A percentile compares a stretch with the other conserved stretches of the same genome.
These are phyloP conservation scores for Lypha dubia DNA, from an alignment of 2,888 invertebrate genomes.

Conservation along the genomic window DNA sequence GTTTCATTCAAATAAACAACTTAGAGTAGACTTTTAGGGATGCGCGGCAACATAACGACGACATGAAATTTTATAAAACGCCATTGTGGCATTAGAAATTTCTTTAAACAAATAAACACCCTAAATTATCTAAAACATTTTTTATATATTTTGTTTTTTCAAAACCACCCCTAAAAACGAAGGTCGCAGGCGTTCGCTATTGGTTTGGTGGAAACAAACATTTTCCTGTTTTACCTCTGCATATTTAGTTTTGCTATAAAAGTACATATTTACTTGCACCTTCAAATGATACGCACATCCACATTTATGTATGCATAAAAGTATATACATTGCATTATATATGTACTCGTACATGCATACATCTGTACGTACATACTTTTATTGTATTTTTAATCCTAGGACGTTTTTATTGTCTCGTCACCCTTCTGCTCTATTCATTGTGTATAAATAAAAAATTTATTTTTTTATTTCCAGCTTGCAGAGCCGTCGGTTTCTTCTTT, in stretches of 20 bases:
- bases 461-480: conserved; percentile 58
- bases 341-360: neutral
- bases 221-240: conserved; percentile 3
- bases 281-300: no score
- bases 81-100: conserved; percentile 46
- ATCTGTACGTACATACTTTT: conserved; percentile 2
- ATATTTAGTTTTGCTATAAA: neutral
- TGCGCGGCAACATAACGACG: neutral
- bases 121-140: conserved; percentile 24
- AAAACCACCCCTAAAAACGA: conserved; percentile 46
- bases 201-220: conserved; percentile 34
- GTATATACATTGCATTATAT: neutral
- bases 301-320: neutral
- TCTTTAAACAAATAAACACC: conserved; percentile 34
- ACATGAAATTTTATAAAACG: conserved; percentile 45
- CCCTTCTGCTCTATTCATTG: conserved; percentile 41
- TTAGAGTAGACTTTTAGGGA: neutral
- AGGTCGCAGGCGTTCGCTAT: conserved; percentile 15
- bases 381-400: conserved; percentile 66
- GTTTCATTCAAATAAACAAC: conserved; percentile 51
- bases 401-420: conserved; percentile 67
- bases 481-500: conserved; percentile 58
- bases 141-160: neutral
- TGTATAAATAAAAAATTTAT: conserved; percentile 8
- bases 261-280: neutral